phyloP scores from a whole-genome alignment of 1,140 invertebrate genomes.

The Camponotus vicinus region DNA sequence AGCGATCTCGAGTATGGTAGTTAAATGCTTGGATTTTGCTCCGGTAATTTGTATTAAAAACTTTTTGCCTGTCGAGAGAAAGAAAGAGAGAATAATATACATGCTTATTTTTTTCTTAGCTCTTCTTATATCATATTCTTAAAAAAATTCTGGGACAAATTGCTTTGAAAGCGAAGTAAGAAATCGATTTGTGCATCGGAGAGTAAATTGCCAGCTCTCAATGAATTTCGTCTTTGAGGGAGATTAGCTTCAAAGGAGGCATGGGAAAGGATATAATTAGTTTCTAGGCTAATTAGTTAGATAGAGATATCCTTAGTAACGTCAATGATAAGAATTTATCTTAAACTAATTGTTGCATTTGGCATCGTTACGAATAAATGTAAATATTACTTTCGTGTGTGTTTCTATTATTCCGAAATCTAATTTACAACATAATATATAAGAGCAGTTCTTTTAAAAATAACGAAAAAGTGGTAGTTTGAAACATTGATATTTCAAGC shows the following conservation, averaged over 20 bases:
- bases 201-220: constrained; percentile 25
- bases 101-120: not conserved
- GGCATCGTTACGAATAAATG: not conserved
- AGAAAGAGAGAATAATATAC: constrained; percentile 24
- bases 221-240: constrained; percentile 32
- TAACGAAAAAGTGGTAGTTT: not conserved
- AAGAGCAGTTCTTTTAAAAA: not conserved
- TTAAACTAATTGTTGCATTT: not conserved
- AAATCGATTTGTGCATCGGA: constrained; percentile 21
- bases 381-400: not conserved
- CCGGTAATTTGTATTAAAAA: constrained; percentile 13
- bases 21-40: constrained; percentile 43
- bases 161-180: not conserved
- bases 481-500: constrained; percentile 4
- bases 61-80: not conserved
- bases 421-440: not conserved
- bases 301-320: not conserved
- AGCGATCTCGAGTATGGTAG: constrained; percentile 7
- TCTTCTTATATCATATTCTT: not conserved
- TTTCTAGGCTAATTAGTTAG: constrained; percentile 52
- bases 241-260: constrained; percentile 60
- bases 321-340: not conserved
- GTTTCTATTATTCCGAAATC: not conserved
- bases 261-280: constrained; percentile 50
- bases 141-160: constrained; percentile 9